Evolutionary conservation across 2,888 invertebrate genomes (phyloP).

Genomic region (Coremacera marginata): DNA sequence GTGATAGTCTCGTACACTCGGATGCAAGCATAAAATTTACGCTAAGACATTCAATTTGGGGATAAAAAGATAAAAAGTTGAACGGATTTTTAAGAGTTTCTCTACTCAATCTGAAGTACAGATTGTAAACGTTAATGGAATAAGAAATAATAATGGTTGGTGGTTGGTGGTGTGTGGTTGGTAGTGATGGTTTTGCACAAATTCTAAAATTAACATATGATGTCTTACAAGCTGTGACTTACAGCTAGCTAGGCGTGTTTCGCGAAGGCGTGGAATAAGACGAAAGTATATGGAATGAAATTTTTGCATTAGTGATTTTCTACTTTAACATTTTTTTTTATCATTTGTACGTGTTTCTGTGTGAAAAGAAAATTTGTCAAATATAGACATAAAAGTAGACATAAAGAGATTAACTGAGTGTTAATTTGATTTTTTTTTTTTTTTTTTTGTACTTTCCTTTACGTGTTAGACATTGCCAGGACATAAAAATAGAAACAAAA

Average conservation of each 20-base stretch:
- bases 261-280: too few species aligned
- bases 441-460: too few species aligned
- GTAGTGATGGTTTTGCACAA: too few species aligned
- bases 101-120: neutral
- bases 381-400: neutral
- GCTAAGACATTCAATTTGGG: neutral
- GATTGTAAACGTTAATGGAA: neutral
- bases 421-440: neutral
- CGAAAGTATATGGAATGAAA: too few species aligned
- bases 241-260: too few species aligned
- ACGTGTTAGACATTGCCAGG: neutral
- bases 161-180: too few species aligned
- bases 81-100: neutral
- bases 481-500: neutral
- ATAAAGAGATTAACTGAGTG: neutral
- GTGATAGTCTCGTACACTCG: neutral
- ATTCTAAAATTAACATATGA: too few species aligned
- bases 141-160: too few species aligned
- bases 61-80: neutral
- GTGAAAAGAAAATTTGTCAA: neutral
- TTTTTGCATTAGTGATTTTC: too few species aligned
- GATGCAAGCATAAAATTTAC: slow-evolving; percentile 3
- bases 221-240: too few species aligned
- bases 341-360: neutral
- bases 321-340: too few species aligned